These are phyloP conservation scores for Parauchenoglanis ngamensis DNA, from an alignment of 2,797 vertebrate species.

Conservation along the genomic window DNA sequence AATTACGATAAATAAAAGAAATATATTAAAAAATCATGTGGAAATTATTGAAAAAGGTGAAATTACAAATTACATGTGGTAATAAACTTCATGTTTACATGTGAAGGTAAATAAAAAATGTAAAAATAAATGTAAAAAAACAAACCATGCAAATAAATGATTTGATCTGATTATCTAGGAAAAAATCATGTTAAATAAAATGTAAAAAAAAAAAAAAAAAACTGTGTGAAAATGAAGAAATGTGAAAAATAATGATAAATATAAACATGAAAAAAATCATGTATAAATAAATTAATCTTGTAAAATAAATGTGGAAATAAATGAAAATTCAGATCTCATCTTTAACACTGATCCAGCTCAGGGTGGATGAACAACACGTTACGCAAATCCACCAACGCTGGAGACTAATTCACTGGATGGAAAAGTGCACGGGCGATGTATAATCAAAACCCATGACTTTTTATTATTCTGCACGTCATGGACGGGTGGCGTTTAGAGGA, in stretches of 20 bases:
- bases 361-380: background rate
- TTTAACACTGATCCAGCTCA: background rate
- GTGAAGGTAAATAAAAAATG: background rate
- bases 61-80: no score
- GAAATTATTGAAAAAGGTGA: background rate
- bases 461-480: slow-evolving; percentile 68
- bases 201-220: background rate
- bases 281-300: no score
- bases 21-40: background rate
- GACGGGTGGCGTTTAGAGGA: slow-evolving; percentile 56
- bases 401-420: background rate
- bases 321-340: background rate
- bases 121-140: background rate
- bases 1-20: background rate
- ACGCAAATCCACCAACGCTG: background rate
- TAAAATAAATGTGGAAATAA: background rate
- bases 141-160: background rate
- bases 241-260: background rate
- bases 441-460: slow-evolving; percentile 65
- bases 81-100: background rate
- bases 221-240: background rate
- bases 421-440: slow-evolving; percentile 62
- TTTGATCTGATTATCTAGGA: no score
- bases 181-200: background rate
- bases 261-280: no score